Percentiles rank a stretch among this genome's conserved stretches.
phyloP scores from a whole-genome alignment of 2,888 invertebrate species.

The Torymus texanus region DNA sequence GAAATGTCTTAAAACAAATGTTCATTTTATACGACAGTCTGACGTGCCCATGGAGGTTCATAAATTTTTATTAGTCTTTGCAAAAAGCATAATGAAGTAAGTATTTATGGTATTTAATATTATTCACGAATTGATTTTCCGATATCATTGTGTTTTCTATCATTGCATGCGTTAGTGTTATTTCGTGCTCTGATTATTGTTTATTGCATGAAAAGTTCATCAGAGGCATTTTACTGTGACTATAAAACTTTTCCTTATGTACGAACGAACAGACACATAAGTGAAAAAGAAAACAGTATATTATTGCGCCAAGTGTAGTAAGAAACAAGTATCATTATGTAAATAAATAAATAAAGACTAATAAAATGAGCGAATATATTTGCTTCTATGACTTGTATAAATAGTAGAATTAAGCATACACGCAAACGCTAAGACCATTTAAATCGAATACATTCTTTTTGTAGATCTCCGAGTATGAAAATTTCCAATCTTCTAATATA shows the following conservation, averaged over 20 bases:
- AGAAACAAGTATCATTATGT: conserved; percentile 18
- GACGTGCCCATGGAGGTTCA: conserved; percentile 12
- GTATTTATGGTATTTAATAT: conserved; percentile 17
- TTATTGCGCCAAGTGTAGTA: neutral
- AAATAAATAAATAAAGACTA: neutral
- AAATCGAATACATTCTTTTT: neutral
- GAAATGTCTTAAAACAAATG: conserved; percentile 16
- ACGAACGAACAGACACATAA: neutral
- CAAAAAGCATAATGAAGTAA: conserved; percentile 5
- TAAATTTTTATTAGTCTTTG: conserved; percentile 27
- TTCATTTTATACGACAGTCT: conserved; percentile 18
- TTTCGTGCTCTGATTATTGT: conserved; percentile 21
- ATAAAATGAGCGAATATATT: too few relatives aligned
- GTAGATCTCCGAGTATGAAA: too few relatives aligned
- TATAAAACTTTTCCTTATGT: conserved; percentile 21
- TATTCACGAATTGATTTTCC: neutral
- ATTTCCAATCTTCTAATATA: too few relatives aligned
- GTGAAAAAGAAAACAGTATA: conserved; percentile 16
- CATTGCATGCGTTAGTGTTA: neutral
- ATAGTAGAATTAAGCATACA: neutral
- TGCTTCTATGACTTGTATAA: neutral
- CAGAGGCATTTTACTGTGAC: neutral
- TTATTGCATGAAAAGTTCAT: conserved; percentile 27
- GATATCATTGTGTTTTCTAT: conserved; percentile 21
- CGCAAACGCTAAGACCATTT: neutral